phyloP scores from a whole-genome alignment of 2,888 invertebrate species.

The Tethea ocularis region DNA sequence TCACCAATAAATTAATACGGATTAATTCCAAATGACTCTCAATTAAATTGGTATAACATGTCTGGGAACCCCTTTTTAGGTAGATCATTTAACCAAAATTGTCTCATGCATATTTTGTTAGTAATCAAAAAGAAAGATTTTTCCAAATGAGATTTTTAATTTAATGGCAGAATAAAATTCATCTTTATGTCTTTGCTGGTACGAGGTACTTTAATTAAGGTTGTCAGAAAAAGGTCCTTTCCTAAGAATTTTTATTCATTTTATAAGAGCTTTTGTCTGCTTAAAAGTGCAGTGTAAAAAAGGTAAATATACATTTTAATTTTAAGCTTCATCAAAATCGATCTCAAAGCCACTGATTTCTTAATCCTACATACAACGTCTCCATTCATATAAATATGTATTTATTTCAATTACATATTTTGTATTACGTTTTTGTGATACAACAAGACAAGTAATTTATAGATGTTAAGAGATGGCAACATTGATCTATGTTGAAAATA shows the following conservation, averaged over 20 bases:
- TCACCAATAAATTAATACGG: background rate
- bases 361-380: no score
- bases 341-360: no score
- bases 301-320: background rate
- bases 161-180: slow-evolving; percentile 1
- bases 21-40: background rate
- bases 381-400: no score
- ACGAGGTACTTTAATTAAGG: slow-evolving; percentile 4
- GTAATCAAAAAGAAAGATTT: slow-evolving; percentile 3
- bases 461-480: no score
- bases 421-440: no score
- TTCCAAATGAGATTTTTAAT: slow-evolving; percentile 3
- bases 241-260: background rate
- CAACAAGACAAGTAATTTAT: no score
- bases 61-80: background rate
- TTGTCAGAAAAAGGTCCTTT: background rate
- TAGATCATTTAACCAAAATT: slow-evolving; percentile 3
- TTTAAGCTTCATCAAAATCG: no score
- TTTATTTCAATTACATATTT: no score
- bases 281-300: background rate
- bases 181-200: background rate
- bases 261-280: background rate
- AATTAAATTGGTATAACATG: background rate
- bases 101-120: slow-evolving; percentile 3
- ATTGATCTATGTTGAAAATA: no score